Evolutionary conservation across 2,113 vertebrate genomes (phyloP).

Genomic region (Vireo altiloquus): DNA sequence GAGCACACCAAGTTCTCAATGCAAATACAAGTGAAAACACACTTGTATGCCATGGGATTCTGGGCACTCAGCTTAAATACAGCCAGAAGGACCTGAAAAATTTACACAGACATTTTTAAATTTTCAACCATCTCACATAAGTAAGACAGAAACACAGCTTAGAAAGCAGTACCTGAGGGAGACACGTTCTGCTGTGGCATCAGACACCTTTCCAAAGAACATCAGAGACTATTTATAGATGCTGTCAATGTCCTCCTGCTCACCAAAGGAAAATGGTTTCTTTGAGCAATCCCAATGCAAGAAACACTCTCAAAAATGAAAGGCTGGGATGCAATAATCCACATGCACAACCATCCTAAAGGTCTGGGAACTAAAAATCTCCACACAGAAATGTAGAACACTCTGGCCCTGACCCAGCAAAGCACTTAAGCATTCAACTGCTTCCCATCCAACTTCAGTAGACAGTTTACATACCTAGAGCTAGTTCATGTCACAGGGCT

Average conservation of each 20-base stretch:
- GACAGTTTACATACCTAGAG: neutral
- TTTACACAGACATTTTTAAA: neutral
- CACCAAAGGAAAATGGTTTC: neutral
- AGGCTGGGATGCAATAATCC: neutral
- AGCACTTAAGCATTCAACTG: neutral
- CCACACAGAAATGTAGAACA: neutral
- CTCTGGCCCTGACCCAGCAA: conserved; percentile 11
- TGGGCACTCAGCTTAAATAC: neutral
- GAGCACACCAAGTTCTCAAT: neutral
- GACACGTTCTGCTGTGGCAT: neutral
- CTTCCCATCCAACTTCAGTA: neutral
- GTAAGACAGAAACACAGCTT: neutral
- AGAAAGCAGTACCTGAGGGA: neutral
- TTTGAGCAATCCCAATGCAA: neutral
- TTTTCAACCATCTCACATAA: neutral
- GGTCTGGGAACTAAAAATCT: neutral
- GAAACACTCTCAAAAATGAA: neutral
- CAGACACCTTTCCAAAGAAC: neutral
- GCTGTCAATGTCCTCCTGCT: neutral
- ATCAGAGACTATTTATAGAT: neutral
- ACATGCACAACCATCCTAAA: neutral
- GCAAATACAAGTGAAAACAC: neutral
- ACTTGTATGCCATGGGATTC: neutral
- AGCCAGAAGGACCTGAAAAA: neutral
- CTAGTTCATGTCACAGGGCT: neutral